Percentiles rank a stretch among this genome's conserved stretches.
Conservation (phyloP, 1,140 invertebrate genomes). For the Aphis craccivora region DNA sequence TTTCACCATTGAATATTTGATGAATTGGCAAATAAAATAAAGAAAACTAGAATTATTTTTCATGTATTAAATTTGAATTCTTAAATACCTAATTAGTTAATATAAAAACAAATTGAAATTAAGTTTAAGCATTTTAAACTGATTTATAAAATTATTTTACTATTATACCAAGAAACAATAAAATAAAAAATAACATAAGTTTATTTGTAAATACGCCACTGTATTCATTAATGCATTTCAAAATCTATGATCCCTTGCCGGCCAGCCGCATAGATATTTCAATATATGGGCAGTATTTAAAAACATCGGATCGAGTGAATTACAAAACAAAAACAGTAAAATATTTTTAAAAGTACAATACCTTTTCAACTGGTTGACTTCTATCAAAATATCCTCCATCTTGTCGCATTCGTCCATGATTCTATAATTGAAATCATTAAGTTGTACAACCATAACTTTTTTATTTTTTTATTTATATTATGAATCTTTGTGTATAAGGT, state of each 20-base stretch:
- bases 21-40: too few relatives aligned
- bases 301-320: constrained; percentile 17
- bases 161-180: too few relatives aligned
- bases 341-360: neutral
- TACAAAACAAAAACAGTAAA: neutral
- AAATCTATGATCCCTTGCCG: neutral
- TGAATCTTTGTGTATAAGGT: neutral
- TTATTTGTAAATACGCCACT: too few relatives aligned
- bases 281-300: neutral
- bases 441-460: neutral
- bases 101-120: too few relatives aligned
- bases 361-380: constrained; percentile 52
- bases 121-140: too few relatives aligned
- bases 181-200: too few relatives aligned
- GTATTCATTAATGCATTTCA: neutral
- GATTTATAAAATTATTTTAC: too few relatives aligned
- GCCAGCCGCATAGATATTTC: neutral
- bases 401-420: constrained; percentile 35
- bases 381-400: constrained; percentile 35
- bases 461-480: neutral
- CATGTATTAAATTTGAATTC: too few relatives aligned
- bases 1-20: too few relatives aligned
- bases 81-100: too few relatives aligned
- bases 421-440: neutral
- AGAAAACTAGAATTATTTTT: too few relatives aligned